These are phyloP conservation scores for Galeruca laticollis DNA, from an alignment of 2,888 invertebrate genomes.

Conservation along the genomic window DNA sequence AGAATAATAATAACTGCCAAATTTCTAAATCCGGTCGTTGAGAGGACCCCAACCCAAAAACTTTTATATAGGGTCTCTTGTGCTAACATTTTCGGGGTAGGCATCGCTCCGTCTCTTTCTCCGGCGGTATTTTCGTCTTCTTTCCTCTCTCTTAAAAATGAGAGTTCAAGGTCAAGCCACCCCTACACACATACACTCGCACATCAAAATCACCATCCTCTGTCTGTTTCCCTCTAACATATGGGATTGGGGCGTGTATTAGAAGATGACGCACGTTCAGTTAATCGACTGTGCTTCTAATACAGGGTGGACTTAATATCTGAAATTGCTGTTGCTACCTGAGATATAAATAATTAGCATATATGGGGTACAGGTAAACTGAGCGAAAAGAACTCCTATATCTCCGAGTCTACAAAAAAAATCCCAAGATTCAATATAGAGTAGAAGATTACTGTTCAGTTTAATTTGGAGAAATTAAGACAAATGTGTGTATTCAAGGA, in stretches of 20 bases:
- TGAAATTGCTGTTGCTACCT: conserved; percentile 29
- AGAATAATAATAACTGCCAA: conserved; percentile 60
- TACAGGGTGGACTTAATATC: conserved; percentile 33
- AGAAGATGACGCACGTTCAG: conserved; percentile 49
- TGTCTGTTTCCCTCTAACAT: conserved; percentile 41
- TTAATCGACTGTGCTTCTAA: conserved; percentile 50
- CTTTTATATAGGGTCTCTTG: conserved; percentile 31
- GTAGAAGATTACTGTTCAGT: too few relatives aligned
- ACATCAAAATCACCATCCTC: conserved; percentile 40
- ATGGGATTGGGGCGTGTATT: conserved; percentile 30
- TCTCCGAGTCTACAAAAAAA: too few relatives aligned
- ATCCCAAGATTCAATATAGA: too few relatives aligned
- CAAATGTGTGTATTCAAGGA: too few relatives aligned
- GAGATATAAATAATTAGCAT: conserved; percentile 9
- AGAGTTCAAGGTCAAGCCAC: conserved; percentile 64
- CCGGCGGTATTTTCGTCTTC: conserved; percentile 1
- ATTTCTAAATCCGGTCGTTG: conserved; percentile 60
- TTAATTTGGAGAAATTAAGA: too few relatives aligned
- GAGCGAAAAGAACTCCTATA: too few relatives aligned
- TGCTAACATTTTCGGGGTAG: conserved; percentile 45
- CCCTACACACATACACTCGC: conserved; percentile 56
- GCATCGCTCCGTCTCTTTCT: conserved; percentile 30
- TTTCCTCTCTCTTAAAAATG: conserved; percentile 40
- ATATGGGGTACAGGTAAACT: neutral
- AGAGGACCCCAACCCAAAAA: conserved; percentile 49